Conservation (phyloP, 2,888 invertebrate genomes). For the Sylvicola cinctus region DNA sequence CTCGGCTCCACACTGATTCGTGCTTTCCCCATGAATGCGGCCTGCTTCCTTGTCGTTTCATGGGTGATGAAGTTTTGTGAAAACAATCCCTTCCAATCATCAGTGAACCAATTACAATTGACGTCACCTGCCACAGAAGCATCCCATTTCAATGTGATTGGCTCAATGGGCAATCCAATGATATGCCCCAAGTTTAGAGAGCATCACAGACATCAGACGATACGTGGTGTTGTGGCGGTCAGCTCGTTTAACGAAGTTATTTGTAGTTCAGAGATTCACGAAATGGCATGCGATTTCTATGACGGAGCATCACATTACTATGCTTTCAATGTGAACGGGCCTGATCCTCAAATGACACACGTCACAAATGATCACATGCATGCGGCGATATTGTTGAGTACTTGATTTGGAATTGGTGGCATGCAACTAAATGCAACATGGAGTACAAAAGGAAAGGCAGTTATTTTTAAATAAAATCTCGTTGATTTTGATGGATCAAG, state of each 20-base stretch:
- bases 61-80: constrained; percentile 37
- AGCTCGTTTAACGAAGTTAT: constrained; percentile 19
- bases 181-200: neutral
- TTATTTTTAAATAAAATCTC: too few relatives aligned
- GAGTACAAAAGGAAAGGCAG: too few relatives aligned
- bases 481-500: too few relatives aligned
- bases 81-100: neutral
- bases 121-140: neutral
- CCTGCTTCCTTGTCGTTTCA: constrained; percentile 72
- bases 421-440: too few relatives aligned
- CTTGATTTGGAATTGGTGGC: too few relatives aligned
- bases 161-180: neutral
- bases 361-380: too few relatives aligned
- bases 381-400: too few relatives aligned
- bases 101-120: neutral
- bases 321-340: too few relatives aligned
- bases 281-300: constrained; percentile 15
- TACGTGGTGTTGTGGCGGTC: constrained; percentile 13
- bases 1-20: constrained; percentile 58
- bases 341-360: too few relatives aligned
- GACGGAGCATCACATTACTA: too few relatives aligned
- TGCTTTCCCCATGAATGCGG: constrained; percentile 86
- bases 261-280: constrained; percentile 15
- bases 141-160: too few relatives aligned
- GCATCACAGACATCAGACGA: constrained; percentile 6